These are phyloP conservation scores for Chymomyza caudatula DNA, from an alignment of 2,888 invertebrate species.

Conservation along the genomic window DNA sequence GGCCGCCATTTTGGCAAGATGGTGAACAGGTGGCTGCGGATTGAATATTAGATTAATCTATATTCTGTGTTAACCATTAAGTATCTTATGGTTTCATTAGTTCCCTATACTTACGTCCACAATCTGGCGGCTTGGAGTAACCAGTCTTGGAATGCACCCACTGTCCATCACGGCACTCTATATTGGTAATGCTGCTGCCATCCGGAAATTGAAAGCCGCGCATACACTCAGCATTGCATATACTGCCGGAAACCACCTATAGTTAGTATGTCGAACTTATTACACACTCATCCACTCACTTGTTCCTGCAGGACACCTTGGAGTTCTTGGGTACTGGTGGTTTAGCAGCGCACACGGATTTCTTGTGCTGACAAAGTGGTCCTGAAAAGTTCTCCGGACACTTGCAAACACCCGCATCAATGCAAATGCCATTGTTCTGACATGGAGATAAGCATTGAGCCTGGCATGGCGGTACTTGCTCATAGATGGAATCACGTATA, in stretches of 20 bases:
- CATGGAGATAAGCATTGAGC: conserved; percentile 87
- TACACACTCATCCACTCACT: conserved; percentile 79
- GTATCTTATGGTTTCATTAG: background rate
- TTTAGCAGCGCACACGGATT: conserved; percentile 84
- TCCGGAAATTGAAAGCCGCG: conserved; percentile 85
- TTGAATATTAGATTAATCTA: background rate
- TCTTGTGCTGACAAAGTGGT: conserved; percentile 86
- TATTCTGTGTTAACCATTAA: background rate
- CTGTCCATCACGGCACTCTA: conserved; percentile 84
- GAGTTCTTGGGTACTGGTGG: conserved; percentile 85
- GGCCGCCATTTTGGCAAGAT: conserved; percentile 88
- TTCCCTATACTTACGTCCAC: conserved; percentile 80
- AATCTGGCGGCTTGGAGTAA: conserved; percentile 83
- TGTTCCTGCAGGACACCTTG: conserved; percentile 81
- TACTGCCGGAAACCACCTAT: conserved; percentile 75
- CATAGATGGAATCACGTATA: conserved; percentile 70
- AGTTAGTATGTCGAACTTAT: background rate
- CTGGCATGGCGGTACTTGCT: conserved; percentile 81
- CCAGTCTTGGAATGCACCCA: conserved; percentile 85
- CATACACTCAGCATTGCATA: conserved; percentile 84
- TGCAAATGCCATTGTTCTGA: conserved; percentile 89
- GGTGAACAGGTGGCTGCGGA: conserved; percentile 82
- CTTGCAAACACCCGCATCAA: conserved; percentile 85
- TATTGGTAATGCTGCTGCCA: conserved; percentile 83
- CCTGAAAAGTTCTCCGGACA: conserved; percentile 87